Evolutionary conservation across 2,797 vertebrate species (phyloP), one percentile per base, ranked within the genome.

Genomic region (Lemur catta): DNA sequence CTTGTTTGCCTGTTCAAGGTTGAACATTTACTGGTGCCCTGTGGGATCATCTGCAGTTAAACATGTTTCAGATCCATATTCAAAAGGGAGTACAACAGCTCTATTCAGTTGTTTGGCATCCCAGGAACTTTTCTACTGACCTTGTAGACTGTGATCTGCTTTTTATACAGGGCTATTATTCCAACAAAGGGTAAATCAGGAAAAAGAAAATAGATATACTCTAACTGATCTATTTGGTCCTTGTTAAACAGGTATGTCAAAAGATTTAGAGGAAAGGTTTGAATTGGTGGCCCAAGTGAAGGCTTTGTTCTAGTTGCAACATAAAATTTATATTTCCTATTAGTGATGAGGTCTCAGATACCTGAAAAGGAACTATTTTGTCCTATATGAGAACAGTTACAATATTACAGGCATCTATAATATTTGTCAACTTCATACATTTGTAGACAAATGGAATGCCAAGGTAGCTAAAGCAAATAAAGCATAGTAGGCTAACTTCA

Each of bases 1-100:
- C 48, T 90, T 94, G 46, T 89, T 96, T 96, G 90, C 72, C 61
- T 95, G 92, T 67, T 95, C 95, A 82, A 88, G 90, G 90, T 28
- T 96, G 95, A 96, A 89, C 52, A 92, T 94, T 94, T 93, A 43
- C 67, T 92, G 50, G 28, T 79, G 55, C 69, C 78, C 88, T 57
- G 30, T 61, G 67, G 92, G 78, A 69, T 96, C 81, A 69, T 50
- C 48, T 59, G 55, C 67, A 69, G 67, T 89, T 95, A 81, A 81
- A 84, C 63, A 69, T 84, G 88, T 92, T 88, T 93, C 24, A 94
- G 69, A 96, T 69, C 52, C 59, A 35, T 48, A 41, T 8, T 26
- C 50, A 50, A 72, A 81, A 75, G 38, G 71, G 55, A 61, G 43
- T 90, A 84, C 74, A 65, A 61, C 28, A 93, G 78, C 82, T 85